Evolutionary conservation across 2,113 vertebrate species (phyloP).

Genomic region (Otis tarda): DNA sequence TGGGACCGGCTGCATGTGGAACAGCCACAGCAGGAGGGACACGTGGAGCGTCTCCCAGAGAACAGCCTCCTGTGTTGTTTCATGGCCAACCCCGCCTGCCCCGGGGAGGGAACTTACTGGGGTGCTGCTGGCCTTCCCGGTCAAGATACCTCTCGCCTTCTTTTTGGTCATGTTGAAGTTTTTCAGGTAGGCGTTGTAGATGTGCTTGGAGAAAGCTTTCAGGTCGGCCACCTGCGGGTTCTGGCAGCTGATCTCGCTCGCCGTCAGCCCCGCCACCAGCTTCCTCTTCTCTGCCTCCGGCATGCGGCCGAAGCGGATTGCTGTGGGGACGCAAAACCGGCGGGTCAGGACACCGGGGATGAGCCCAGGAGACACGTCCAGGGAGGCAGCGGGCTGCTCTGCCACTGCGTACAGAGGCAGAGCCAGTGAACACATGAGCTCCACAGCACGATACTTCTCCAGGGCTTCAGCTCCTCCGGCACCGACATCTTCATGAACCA

Average conservation of each 20-base stretch:
- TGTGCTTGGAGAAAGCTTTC: constrained; percentile 92
- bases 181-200: constrained; percentile 94
- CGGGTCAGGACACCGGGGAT: neutral
- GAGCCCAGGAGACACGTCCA: neutral
- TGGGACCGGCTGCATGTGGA: neutral
- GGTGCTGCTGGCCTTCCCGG: constrained; percentile 90
- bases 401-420: neutral
- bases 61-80: neutral
- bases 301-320: constrained; percentile 97
- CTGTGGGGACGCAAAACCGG: constrained; percentile 54
- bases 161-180: constrained; percentile 99
- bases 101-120: constrained; percentile 78
- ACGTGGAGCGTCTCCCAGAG: neutral
- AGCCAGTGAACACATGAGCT: neutral
- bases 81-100: neutral
- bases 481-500: neutral
- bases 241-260: constrained; percentile 77
- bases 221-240: constrained; percentile 88
- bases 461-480: neutral
- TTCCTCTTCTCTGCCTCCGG: constrained; percentile 96
- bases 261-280: constrained; percentile 88
- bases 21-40: neutral
- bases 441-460: neutral
- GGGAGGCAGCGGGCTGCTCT: neutral
- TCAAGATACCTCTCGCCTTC: constrained; percentile 93